These are phyloP conservation scores for Thalassophryne amazonica DNA, from an alignment of 2,797 vertebrate genomes.

Conservation along the genomic window DNA sequence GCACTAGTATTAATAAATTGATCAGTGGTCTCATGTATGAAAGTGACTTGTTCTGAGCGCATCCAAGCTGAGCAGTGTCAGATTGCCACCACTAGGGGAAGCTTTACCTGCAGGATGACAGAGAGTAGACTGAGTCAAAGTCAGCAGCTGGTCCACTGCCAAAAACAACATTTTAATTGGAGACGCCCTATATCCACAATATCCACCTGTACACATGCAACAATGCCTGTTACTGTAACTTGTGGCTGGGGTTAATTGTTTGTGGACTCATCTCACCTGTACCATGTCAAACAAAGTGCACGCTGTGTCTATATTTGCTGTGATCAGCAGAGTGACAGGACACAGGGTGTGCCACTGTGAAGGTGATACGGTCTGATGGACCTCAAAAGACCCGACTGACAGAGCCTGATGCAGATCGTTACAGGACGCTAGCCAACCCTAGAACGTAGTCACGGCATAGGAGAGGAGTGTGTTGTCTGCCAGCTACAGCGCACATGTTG, in stretches of 20 bases:
- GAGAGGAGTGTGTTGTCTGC: neutral
- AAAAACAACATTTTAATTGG: constrained; percentile 26
- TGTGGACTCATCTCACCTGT: constrained; percentile 26
- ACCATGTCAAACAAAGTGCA: constrained; percentile 35
- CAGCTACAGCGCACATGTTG: neutral
- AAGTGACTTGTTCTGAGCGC: neutral
- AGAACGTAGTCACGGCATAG: neutral
- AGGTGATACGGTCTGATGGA: constrained; percentile 36
- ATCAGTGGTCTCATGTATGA: neutral
- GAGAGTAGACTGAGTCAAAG: neutral
- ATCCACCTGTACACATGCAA: constrained; percentile 48
- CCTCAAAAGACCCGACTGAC: constrained; percentile 19
- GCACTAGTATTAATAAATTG: neutral
- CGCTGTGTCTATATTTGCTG: constrained; percentile 62
- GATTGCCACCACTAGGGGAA: constrained; percentile 24
- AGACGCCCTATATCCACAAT: constrained; percentile 55
- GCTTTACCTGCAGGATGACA: neutral
- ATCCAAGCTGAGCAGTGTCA: neutral
- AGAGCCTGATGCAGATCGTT: neutral
- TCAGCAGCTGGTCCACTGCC: constrained; percentile 11
- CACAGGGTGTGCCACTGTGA: constrained; percentile 49
- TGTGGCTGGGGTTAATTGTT: constrained; percentile 41
- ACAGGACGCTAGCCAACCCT: neutral
- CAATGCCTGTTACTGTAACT: constrained; percentile 12
- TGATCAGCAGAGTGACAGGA: constrained; percentile 24